phyloP scores from a whole-genome alignment of 2,888 invertebrate species.

The Orthosia gracilis region DNA sequence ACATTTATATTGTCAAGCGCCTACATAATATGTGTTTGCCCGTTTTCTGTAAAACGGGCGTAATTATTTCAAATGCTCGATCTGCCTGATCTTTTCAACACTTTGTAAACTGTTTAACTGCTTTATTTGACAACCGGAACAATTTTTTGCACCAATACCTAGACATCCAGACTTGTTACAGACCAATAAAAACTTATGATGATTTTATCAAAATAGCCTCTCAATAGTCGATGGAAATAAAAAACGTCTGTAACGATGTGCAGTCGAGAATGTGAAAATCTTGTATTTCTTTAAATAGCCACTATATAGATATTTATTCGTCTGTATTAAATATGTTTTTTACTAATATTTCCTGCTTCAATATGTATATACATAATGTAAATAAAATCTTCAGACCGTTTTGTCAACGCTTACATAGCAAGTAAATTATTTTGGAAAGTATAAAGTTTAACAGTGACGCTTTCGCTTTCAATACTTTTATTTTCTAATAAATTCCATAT shows the following conservation, averaged over 20 bases:
- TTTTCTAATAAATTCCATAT: background rate
- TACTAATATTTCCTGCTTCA: background rate
- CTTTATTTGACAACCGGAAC: background rate
- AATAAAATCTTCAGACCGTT: background rate
- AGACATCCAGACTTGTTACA: background rate
- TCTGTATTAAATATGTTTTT: background rate
- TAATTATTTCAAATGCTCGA: no score
- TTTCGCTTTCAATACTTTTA: background rate
- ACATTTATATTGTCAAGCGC: no score
- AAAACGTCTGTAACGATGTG: background rate
- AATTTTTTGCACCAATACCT: background rate
- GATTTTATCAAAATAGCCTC: background rate
- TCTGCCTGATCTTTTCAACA: background rate
- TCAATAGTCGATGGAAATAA: background rate
- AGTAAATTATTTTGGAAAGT: slow-evolving; percentile 10
- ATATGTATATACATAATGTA: slow-evolving; percentile 9
- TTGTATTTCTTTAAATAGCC: background rate
- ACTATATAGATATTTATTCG: background rate
- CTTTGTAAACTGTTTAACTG: background rate
- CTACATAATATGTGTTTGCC: no score
- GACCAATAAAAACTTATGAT: background rate
- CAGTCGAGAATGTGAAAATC: background rate
- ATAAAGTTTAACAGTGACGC: background rate
- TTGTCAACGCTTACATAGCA: background rate
- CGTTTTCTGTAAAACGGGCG: no score